Percentiles rank a stretch among this genome's conserved stretches.
These are phyloP conservation scores for Hirtodrosophila alboralis DNA, from an alignment of 2,888 invertebrate species.

Conservation along the genomic window DNA sequence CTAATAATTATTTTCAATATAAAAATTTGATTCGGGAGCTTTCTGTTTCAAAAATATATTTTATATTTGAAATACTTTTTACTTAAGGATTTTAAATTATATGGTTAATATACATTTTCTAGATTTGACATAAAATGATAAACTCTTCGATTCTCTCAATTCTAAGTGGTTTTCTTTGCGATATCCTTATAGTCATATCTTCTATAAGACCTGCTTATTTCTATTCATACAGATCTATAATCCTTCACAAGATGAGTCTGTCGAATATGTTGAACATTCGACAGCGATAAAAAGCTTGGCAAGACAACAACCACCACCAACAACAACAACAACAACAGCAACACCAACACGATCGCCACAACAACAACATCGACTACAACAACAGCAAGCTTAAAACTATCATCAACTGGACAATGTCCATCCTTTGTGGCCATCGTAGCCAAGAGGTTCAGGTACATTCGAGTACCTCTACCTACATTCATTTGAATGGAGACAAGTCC, in stretches of 20 bases:
- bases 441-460: slow-evolving; percentile 74
- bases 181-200: neutral
- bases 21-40: too few relatives aligned
- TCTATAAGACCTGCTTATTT: slow-evolving; percentile 30
- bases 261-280: slow-evolving; percentile 8
- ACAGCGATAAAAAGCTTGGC: slow-evolving; percentile 34
- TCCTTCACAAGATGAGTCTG: slow-evolving; percentile 16
- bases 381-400: slow-evolving; percentile 36
- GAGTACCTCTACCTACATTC: slow-evolving; percentile 68
- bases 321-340: slow-evolving; percentile 3
- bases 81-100: too few relatives aligned
- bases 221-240: slow-evolving; percentile 6
- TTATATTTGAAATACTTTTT: too few relatives aligned
- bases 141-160: too few relatives aligned
- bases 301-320: slow-evolving; percentile 16
- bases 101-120: too few relatives aligned
- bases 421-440: slow-evolving; percentile 58
- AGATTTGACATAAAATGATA: too few relatives aligned
- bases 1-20: too few relatives aligned
- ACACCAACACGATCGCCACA: slow-evolving; percentile 4
- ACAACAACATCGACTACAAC: slow-evolving; percentile 2
- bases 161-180: too few relatives aligned
- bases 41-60: too few relatives aligned
- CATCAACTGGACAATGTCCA: slow-evolving; percentile 75
- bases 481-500: slow-evolving; percentile 80